Evolutionary conservation across 2,888 invertebrate species (phyloP).

Genomic region (Lasioglossum leucozonium): DNA sequence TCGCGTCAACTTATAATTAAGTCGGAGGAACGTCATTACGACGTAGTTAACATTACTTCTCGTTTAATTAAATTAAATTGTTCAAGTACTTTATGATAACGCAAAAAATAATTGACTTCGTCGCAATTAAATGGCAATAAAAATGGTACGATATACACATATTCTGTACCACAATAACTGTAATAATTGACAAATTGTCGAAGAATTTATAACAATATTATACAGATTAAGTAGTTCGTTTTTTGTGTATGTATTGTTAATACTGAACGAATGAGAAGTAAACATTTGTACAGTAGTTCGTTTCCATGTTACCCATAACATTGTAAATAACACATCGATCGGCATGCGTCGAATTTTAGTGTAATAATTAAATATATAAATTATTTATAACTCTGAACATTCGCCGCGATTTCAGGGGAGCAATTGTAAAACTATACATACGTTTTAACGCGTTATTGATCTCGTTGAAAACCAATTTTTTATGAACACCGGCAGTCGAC

Average conservation of each 20-base stretch:
- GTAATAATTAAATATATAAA: no score
- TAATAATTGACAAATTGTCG: conserved; percentile 31
- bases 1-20: conserved; percentile 23
- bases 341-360: neutral
- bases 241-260: conserved; percentile 40
- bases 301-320: conserved; percentile 8
- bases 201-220: conserved; percentile 49
- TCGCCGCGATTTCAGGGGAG: neutral
- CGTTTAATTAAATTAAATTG: conserved; percentile 43
- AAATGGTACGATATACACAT: conserved; percentile 22
- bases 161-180: neutral
- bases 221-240: conserved; percentile 33
- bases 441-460: neutral
- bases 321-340: conserved; percentile 11
- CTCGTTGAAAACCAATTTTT: neutral
- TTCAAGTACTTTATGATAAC: conserved; percentile 42
- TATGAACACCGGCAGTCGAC: neutral
- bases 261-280: conserved; percentile 32
- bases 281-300: conserved; percentile 30
- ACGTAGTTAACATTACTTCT: conserved; percentile 20
- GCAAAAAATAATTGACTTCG: conserved; percentile 24
- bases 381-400: neutral
- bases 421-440: neutral
- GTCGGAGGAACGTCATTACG: neutral
- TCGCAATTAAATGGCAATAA: conserved; percentile 17